These are phyloP conservation scores for Aplysia californica DNA, from an alignment of 1,140 invertebrate species.

Conservation along the genomic window DNA sequence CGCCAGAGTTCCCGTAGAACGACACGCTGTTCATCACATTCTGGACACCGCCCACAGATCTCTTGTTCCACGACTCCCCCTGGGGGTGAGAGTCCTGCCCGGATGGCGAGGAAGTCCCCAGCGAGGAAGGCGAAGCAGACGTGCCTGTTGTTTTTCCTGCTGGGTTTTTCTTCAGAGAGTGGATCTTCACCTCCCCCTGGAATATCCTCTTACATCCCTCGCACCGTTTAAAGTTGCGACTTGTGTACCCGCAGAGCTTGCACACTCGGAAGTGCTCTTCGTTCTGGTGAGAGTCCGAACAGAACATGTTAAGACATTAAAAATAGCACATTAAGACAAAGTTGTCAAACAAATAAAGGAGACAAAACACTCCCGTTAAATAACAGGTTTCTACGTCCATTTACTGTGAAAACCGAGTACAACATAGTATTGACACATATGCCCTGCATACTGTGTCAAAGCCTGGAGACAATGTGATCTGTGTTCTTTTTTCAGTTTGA, in stretches of 20 bases:
- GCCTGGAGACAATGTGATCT: no score
- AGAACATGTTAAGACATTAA: background rate
- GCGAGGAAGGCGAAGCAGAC: background rate
- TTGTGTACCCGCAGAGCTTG: slow-evolving; percentile 46
- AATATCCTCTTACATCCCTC: slow-evolving; percentile 40
- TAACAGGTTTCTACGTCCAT: no score
- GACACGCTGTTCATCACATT: background rate
- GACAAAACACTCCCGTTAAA: no score
- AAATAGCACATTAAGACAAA: no score
- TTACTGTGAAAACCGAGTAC: no score
- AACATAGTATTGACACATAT: no score
- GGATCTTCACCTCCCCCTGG: slow-evolving; percentile 37
- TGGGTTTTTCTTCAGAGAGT: slow-evolving; percentile 8
- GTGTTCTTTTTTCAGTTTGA: no score
- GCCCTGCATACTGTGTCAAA: no score
- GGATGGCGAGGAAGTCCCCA: no score
- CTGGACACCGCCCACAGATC: background rate
- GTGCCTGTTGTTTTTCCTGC: background rate
- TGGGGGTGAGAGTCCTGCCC: no score
- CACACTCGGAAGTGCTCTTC: slow-evolving; percentile 35
- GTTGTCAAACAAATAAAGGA: no score
- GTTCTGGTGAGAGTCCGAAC: slow-evolving; percentile 16
- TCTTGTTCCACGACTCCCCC: background rate
- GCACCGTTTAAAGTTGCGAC: slow-evolving; percentile 40
- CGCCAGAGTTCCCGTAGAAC: background rate